Percentiles rank a stretch among this genome's conserved stretches.
Conservation (phyloP, 2,888 invertebrate species). For the Ennomos quercinarius region DNA sequence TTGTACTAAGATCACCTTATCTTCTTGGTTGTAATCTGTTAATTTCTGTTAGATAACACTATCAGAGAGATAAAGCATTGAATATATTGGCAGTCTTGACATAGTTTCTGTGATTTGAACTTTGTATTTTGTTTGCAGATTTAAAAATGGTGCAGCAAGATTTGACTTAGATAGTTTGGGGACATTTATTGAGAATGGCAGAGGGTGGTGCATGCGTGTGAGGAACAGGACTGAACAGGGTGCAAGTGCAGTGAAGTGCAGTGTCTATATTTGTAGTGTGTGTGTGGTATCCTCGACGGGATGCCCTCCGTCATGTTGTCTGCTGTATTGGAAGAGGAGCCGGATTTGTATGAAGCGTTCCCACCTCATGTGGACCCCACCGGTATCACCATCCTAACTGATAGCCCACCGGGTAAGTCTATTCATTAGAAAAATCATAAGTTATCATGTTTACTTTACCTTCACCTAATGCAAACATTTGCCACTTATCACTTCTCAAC, state of each 20-base stretch:
- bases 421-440: conserved; percentile 1
- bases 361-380: conserved; percentile 93
- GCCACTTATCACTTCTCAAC: no score
- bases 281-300: conserved; percentile 68
- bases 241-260: conserved; percentile 72
- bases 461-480: no score
- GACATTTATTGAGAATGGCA: conserved; percentile 67
- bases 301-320: conserved; percentile 89
- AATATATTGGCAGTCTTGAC: conserved; percentile 57
- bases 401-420: conserved; percentile 84
- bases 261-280: conserved; percentile 75
- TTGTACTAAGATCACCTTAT: conserved; percentile 58
- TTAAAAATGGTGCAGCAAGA: conserved; percentile 86
- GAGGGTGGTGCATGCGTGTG: conserved; percentile 72
- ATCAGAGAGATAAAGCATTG: conserved; percentile 56
- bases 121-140: conserved; percentile 72
- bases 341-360: conserved; percentile 91
- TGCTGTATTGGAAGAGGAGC: conserved; percentile 90
- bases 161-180: conserved; percentile 77
- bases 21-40: conserved; percentile 56
- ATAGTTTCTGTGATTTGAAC: conserved; percentile 59
- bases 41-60: conserved; percentile 63
- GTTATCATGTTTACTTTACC: no score
- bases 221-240: conserved; percentile 55
- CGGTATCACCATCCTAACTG: conserved; percentile 90